Conservation (phyloP, 2,888 invertebrate genomes). For the Yponomeuta evonymella region DNA sequence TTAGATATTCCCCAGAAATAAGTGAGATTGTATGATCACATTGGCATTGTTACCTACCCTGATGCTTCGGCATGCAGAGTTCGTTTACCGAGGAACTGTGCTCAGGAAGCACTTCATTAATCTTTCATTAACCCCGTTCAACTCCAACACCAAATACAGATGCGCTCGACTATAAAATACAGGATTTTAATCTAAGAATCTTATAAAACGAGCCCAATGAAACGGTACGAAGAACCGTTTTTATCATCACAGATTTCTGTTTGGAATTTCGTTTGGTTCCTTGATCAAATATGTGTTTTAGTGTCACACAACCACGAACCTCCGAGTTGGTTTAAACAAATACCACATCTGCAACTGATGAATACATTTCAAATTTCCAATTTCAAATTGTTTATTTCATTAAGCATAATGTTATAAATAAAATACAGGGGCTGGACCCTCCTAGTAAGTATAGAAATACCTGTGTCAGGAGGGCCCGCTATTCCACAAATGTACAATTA, state of each 20-base stretch:
- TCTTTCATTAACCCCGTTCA: neutral
- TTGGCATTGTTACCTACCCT: neutral
- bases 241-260: slow-evolving; percentile 2
- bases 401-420: too few species aligned
- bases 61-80: neutral
- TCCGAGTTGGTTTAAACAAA: neutral
- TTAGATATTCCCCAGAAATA: too few species aligned
- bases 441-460: too few species aligned
- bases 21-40: neutral
- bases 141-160: neutral
- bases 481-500: too few species aligned
- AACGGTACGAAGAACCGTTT: neutral
- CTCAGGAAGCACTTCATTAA: neutral
- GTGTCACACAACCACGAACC: neutral
- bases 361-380: neutral
- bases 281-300: slow-evolving; percentile 3
- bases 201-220: neutral
- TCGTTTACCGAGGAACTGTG: neutral
- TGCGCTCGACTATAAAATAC: neutral
- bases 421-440: too few species aligned
- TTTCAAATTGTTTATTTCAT: too few species aligned
- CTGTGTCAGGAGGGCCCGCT: too few species aligned
- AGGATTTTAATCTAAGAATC: neutral
- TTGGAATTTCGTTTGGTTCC: neutral
- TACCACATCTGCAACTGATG: neutral